Base-by-base conservation (phyloP, 2,797 vertebrate genomes). In the Hoplostethus atlanticus region DNA sequence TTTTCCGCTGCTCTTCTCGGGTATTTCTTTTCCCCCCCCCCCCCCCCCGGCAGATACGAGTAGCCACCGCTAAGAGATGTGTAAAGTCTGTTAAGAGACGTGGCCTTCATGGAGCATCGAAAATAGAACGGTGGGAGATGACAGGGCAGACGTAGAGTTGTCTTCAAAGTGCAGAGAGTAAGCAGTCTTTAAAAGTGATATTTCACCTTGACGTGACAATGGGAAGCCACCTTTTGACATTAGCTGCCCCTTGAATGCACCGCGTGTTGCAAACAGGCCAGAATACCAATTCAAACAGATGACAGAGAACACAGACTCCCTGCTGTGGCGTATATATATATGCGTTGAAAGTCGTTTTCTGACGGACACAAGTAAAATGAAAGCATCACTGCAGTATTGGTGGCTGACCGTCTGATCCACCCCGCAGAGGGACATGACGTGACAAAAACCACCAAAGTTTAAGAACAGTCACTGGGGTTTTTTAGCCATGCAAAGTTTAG, bases 1-100 rank as follows among this genome's bases (percentile, higher is more conserved):
- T 95, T 95, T 73, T 73, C 60, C 28, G 76, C 84, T 92, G 84
- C 93, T 77, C 94, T 90, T 95, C 94, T 90, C 91, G 94, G 94
- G 94, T 95, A 91, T 91, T 71, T 92, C 92, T 83, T 91, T 88
- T 52, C 13, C 28, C 51, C 54, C 63, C 31, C 10, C 17, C 16
- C 9, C 12, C 44, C 68, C 67, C 42, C 77, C 69, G 80, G 65
- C 64, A 64, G 76, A 72, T 60, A 67, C 59, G 87, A 70, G 71
- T 85, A 79, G 68, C 66, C 16, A 74, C 76, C 68, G 79, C 84
- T 21, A 63, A 89, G 83, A 68, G 68, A 77, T 77, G 76, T 83
- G 80, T 66, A 78, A 79, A 51, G 71, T 87, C 81, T 89, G 89
- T 89, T 51, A 84, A 83, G 80, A 76, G 60, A 0, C 11, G 73